Evolutionary conservation across 2,888 invertebrate genomes (phyloP).

Genomic region (Celastrina argiolus): DNA sequence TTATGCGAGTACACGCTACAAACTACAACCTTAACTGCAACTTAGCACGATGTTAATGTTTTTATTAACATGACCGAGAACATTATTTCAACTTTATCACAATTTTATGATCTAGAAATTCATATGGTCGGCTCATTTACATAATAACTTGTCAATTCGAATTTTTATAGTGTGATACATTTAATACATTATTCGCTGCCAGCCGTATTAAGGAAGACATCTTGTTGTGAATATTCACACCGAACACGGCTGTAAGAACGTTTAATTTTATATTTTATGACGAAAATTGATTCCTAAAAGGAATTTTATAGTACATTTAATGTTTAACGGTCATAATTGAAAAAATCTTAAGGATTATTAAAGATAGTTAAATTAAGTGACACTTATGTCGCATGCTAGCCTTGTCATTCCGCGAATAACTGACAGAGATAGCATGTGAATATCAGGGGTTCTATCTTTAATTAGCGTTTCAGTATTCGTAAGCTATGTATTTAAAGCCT

Average conservation of each 20-base stretch:
- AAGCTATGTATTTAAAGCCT: too few relatives aligned
- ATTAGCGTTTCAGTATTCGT: too few relatives aligned
- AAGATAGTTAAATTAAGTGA: too few relatives aligned
- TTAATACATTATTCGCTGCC: slow-evolving; percentile 8
- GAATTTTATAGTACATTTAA: not conserved
- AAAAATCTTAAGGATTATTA: too few relatives aligned
- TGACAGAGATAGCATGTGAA: too few relatives aligned
- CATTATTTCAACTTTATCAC: slow-evolving; percentile 27
- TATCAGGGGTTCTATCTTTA: too few relatives aligned
- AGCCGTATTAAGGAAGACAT: not conserved
- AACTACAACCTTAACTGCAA: not conserved
- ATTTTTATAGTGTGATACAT: slow-evolving; percentile 26
- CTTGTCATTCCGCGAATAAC: too few relatives aligned
- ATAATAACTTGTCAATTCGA: slow-evolving; percentile 32
- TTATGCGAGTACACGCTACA: not conserved
- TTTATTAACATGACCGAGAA: slow-evolving; percentile 14
- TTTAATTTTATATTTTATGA: not conserved
- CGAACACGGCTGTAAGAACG: not conserved
- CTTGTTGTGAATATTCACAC: not conserved
- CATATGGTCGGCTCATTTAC: slow-evolving; percentile 30
- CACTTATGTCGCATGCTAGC: too few relatives aligned
- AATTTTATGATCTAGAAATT: slow-evolving; percentile 33
- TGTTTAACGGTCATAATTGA: not conserved
- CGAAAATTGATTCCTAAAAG: not conserved
- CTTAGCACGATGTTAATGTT: slow-evolving; percentile 10